Evolutionary conservation across 2,888 invertebrate genomes (phyloP), one percentile per base, ranked within the genome.

Genomic region (Macrosiphum euphorbiae): DNA sequence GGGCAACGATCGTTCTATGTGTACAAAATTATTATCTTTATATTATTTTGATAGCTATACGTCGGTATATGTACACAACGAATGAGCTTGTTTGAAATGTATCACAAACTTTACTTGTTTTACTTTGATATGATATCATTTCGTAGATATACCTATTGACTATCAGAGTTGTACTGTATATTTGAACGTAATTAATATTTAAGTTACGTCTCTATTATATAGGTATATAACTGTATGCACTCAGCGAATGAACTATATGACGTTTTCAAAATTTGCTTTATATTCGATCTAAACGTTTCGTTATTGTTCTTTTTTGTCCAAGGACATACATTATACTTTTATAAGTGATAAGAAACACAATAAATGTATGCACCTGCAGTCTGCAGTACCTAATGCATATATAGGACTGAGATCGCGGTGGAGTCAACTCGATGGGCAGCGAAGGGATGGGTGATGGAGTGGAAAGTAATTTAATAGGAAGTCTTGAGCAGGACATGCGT

Each of bases 1-100:
- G n/a, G 67, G n/a, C n/a, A 67, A n/a, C 67, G 67, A 16, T n/a
- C n/a, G 67, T 67, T 67, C n/a, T n/a, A 67, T 67, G 67, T 67
- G n/a, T n/a, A n/a, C 5, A 16, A n/a, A 16, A n/a, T 67, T 16
- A 26, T 58, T 26, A 58, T 58, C 67, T 67, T 67, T 16, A 67
- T 61, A 61, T 28, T 61, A 28, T 28, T 61, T 28, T 61, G 61
- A 61, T 20, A 61, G 10, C 10, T n/a, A 47, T 1, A 28, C 26
- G 28, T 61, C 28, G 11, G 61, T n/a, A 5, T 24, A 24, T 0
- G 20, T 67, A 67, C 67, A 67, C 67, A n/a, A n/a, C 67, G 67
- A 67, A 16, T 8, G 67, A 67, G 67, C n/a, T 47, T 67, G 67
- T 67, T 67, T 67, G 28, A 28, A 61, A 61, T 28, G n/a, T 67